Evolutionary conservation across 1,140 invertebrate genomes (phyloP).

Genomic region (Lanistes nyassanus): DNA sequence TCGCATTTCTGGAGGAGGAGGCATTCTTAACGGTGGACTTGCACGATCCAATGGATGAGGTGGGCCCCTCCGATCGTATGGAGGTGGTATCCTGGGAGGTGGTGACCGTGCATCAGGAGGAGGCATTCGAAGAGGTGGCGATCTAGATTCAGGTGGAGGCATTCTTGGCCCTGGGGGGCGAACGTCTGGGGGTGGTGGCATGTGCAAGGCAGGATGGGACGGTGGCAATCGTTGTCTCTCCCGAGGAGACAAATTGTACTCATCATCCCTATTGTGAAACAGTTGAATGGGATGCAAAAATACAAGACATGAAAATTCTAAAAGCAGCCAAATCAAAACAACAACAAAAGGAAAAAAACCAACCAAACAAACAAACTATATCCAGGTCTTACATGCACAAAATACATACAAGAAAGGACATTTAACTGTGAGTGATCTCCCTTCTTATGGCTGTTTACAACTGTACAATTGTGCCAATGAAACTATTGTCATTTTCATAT

Average conservation of each 20-base stretch:
- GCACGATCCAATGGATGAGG: conserved; percentile 41
- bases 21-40: conserved; percentile 43
- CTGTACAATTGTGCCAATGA: too few relatives aligned
- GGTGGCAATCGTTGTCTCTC: conserved; percentile 30
- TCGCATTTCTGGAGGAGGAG: conserved; percentile 45
- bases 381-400: too few relatives aligned
- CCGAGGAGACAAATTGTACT: conserved; percentile 35
- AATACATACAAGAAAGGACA: too few relatives aligned
- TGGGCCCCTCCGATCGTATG: conserved; percentile 41
- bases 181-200: background rate
- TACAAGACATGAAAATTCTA: too few relatives aligned
- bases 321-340: too few relatives aligned
- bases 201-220: conserved; percentile 19
- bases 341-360: background rate
- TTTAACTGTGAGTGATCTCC: too few relatives aligned
- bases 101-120: conserved; percentile 40
- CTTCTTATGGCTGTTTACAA: too few relatives aligned
- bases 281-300: conserved; percentile 1
- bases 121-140: conserved; percentile 37
- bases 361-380: background rate
- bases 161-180: conserved; percentile 29
- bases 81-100: conserved; percentile 37
- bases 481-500: too few relatives aligned
- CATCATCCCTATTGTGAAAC: conserved; percentile 40
- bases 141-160: conserved; percentile 31